A percentile compares a stretch with the other conserved stretches of the same genome.
phyloP scores from a whole-genome alignment of 1,140 invertebrate species.

The Fopius arisanus region DNA sequence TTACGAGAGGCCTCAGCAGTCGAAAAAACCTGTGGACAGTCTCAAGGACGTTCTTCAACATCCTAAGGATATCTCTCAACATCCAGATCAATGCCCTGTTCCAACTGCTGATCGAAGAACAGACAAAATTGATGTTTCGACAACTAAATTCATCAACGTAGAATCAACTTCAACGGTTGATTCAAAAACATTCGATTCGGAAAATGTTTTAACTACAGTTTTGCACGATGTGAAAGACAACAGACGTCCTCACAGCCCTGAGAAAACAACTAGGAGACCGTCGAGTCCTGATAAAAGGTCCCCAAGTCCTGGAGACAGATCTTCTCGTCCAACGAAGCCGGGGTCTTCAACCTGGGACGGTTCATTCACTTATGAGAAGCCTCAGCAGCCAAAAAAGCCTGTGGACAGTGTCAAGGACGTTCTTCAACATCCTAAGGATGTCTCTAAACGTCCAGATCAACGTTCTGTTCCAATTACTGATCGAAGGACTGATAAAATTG shows the following conservation, averaged over 20 bases:
- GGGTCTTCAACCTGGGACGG: slow-evolving; percentile 35
- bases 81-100: background rate
- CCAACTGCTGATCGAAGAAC: background rate
- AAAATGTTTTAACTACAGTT: slow-evolving; percentile 23
- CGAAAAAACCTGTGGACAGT: background rate
- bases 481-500: background rate
- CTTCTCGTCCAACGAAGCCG: slow-evolving; percentile 17
- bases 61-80: slow-evolving; percentile 3
- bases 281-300: slow-evolving; percentile 40
- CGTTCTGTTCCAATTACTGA: background rate
- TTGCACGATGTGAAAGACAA: slow-evolving; percentile 14
- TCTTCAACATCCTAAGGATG: background rate
- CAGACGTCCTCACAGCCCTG: slow-evolving; percentile 20
- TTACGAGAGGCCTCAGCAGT: slow-evolving; percentile 22
- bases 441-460: too few species aligned
- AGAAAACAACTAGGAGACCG: background rate
- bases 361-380: slow-evolving; percentile 21
- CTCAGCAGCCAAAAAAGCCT: slow-evolving; percentile 12
- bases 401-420: background rate
- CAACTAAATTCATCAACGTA: slow-evolving; percentile 20
- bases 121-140: background rate
- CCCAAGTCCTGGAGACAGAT: slow-evolving; percentile 20
- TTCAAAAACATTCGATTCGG: slow-evolving; percentile 23
- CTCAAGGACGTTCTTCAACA: background rate
- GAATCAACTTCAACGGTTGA: slow-evolving; percentile 24